Evolutionary conservation across 2,888 invertebrate species (phyloP), one percentile per base, ranked within the genome.

Genomic region (Troides aeacus): DNA sequence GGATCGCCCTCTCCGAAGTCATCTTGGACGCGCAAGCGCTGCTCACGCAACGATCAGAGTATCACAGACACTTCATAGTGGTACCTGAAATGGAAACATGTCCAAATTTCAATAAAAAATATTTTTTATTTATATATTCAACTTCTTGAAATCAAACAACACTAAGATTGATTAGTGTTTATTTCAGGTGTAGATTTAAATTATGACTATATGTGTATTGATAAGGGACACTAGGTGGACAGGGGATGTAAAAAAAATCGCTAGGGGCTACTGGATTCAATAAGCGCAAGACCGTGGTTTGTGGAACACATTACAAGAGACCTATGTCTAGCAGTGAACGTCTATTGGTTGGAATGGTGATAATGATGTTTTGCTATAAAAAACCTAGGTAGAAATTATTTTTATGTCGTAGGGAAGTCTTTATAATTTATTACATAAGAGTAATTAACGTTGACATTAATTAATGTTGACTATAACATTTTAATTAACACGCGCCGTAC

Each of bases 1-100:
- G 95, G 80, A 96, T 96, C 84, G 95, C 94, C 78, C 96, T 93
- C 82, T 96, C 96, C 72, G 95, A 94, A 75, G 95, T 94, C 94
- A 95, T 95, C 77, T 84, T 92, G 87, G 73, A 65, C 64, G 69
- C 69, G 78, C 72, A 74, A 81, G 82, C 81, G 81, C 75, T 73
- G 76, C 75, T 77, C 79, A 78, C 85, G 83, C 84, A 81, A 72
- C 62, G 72, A 61, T 69, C 66, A 70, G 72, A 73, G 74, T 80
- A 82, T 89, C 86, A 90, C 82, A 82, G 84, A 82, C 84, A 86
- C 86, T 85, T 88, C 91, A 90, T 92, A 75, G 77, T 86, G 84
- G 79, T 78, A 84, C 85, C 92, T 92, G 90, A 74, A 92, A 92
- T 74, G 73, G 77, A 84, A 76, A 85, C 74, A 81, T 72, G 42